Percentiles rank a stretch among this genome's conserved stretches.
Evolutionary conservation across 2,888 invertebrate species (phyloP).

Genomic region (Boloria selene): DNA sequence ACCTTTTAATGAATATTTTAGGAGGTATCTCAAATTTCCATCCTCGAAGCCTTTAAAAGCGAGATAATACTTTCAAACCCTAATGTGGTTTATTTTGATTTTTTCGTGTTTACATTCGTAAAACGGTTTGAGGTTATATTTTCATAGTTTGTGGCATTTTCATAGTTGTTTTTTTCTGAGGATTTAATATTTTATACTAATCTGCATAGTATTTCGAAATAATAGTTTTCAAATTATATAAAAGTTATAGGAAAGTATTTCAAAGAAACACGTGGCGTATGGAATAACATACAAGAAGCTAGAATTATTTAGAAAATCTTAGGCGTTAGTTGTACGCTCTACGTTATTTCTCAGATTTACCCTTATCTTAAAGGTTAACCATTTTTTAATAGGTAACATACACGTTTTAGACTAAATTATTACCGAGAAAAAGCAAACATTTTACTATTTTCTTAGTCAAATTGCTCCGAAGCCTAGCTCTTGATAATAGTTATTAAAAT

Average conservation of each 20-base stretch:
- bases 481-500: conserved; percentile 36
- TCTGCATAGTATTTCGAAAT: background rate
- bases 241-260: background rate
- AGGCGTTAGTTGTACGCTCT: background rate
- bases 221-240: background rate
- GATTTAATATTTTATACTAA: no score
- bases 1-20: no score
- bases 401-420: background rate
- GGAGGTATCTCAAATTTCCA: no score
- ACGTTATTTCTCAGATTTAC: conserved; percentile 1
- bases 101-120: no score
- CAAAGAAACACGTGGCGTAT: background rate
- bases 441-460: conserved; percentile 24
- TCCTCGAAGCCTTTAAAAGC: no score
- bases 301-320: conserved; percentile 8
- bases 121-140: no score
- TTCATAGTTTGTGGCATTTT: no score
- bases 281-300: conserved; percentile 4
- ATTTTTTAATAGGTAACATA: background rate
- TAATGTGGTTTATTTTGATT: no score
- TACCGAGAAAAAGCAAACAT: conserved; percentile 3
- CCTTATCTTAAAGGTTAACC: background rate
- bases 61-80: no score
- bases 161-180: no score
- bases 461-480: conserved; percentile 15